Conservation (phyloP, 2,113 vertebrate species). For the Takifugu bimaculatus region DNA sequence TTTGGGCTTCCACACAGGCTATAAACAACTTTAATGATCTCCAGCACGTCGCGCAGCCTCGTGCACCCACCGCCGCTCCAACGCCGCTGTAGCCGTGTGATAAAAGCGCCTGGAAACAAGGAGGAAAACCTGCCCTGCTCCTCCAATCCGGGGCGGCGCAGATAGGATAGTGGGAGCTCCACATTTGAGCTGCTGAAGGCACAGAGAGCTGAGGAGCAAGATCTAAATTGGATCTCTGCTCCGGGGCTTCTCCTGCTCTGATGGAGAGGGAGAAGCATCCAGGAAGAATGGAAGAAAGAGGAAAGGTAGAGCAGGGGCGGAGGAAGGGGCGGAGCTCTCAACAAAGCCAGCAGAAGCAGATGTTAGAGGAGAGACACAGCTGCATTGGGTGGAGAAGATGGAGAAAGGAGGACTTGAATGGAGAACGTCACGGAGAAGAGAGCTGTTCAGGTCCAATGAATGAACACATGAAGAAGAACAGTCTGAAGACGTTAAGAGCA, state of each 20-base stretch:
- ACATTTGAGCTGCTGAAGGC: conserved; percentile 35
- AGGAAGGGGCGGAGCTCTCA: conserved; percentile 16
- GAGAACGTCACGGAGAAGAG: no score
- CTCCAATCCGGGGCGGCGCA: conserved; percentile 48
- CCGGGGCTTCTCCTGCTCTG: conserved; percentile 50
- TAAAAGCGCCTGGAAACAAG: conserved; percentile 58
- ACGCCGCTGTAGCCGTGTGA: conserved; percentile 44
- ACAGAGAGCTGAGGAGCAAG: conserved; percentile 42
- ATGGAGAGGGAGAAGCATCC: conserved; percentile 37
- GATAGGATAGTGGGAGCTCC: conserved; percentile 42
- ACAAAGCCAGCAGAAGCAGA: conserved; percentile 24
- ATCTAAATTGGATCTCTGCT: conserved; percentile 80
- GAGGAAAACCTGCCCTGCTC: conserved; percentile 23
- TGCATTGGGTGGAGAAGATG: no score
- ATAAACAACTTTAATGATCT: conserved; percentile 66
- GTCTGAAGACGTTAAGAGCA: conserved; percentile 24
- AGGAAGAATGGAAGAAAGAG: conserved; percentile 39
- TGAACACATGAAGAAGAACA: no score
- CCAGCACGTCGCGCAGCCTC: conserved; percentile 23
- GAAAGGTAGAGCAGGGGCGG: conserved; percentile 23
- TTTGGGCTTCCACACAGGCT: conserved; percentile 46
- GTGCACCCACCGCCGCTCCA: background rate
- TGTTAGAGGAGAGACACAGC: background rate
- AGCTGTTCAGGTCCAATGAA: no score
- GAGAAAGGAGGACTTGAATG: no score